Evolutionary conservation across 2,797 vertebrate genomes (phyloP).

Genomic region (Craterocephalus amniculus): DNA sequence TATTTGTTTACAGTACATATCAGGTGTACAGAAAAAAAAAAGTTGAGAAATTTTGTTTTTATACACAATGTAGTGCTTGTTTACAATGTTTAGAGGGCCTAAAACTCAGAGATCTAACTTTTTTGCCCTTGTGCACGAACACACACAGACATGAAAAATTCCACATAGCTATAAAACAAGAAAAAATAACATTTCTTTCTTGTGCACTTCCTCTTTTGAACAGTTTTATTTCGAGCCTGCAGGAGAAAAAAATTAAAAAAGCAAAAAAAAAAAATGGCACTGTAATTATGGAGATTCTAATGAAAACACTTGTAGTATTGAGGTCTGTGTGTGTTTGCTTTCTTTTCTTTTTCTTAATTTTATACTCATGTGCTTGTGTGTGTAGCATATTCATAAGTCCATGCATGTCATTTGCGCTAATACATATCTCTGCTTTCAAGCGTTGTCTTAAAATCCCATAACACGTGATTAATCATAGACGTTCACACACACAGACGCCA

Average conservation of each 20-base stretch:
- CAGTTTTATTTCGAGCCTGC: slow-evolving; percentile 51
- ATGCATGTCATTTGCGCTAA: slow-evolving; percentile 58
- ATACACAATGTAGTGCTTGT: slow-evolving; percentile 76
- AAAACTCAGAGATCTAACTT: slow-evolving; percentile 68
- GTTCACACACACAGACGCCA: slow-evolving; percentile 40
- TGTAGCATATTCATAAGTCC: slow-evolving; percentile 53
- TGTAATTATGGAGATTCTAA: slow-evolving; percentile 45
- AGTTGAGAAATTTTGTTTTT: slow-evolving; percentile 55
- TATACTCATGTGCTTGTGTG: slow-evolving; percentile 43
- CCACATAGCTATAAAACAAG: slow-evolving; percentile 27
- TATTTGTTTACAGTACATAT: slow-evolving; percentile 74
- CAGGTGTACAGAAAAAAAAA: slow-evolving; percentile 67
- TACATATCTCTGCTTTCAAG: slow-evolving; percentile 54
- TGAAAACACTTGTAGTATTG: slow-evolving; percentile 47
- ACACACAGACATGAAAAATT: slow-evolving; percentile 46
- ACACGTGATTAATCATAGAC: slow-evolving; percentile 25
- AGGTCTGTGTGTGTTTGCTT: slow-evolving; percentile 24
- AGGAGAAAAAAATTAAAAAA: slow-evolving; percentile 49
- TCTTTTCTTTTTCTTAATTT: slow-evolving; percentile 32
- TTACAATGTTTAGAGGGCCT: slow-evolving; percentile 73
- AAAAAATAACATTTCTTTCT: slow-evolving; percentile 29
- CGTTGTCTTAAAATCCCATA: slow-evolving; percentile 54
- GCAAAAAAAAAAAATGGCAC: slow-evolving; percentile 42
- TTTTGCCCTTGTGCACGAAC: slow-evolving; percentile 58
- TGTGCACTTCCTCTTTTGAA: slow-evolving; percentile 40